phyloP scores from a whole-genome alignment of 2,888 invertebrate species.

The Morpho achilles region DNA sequence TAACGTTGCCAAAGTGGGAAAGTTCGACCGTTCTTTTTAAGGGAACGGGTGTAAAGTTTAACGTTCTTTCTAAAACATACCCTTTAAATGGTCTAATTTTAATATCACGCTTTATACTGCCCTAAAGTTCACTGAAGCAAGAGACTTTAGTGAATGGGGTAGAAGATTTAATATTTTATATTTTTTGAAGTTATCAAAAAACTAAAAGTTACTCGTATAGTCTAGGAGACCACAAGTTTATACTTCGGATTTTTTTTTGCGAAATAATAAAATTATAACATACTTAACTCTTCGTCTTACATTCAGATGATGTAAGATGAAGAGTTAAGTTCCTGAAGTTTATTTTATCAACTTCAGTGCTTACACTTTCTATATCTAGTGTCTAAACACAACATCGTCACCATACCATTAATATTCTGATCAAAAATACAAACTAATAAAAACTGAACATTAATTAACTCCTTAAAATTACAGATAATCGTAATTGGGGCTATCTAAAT shows the following conservation, averaged over 20 bases:
- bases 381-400: no score
- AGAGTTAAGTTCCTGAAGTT: no score
- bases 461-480: no score
- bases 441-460: not conserved
- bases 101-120: slow-evolving; percentile 12
- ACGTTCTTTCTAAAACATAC: slow-evolving; percentile 53
- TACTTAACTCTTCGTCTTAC: no score
- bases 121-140: slow-evolving; percentile 22
- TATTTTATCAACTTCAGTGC: no score
- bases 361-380: no score
- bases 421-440: not conserved
- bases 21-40: slow-evolving; percentile 55
- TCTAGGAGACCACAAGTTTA: slow-evolving; percentile 3
- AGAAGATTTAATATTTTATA: slow-evolving; percentile 51
- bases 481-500: no score
- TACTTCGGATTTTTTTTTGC: no score
- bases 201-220: slow-evolving; percentile 41
- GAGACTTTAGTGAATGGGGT: slow-evolving; percentile 16
- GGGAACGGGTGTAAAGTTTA: slow-evolving; percentile 56
- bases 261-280: no score
- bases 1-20: slow-evolving; percentile 70
- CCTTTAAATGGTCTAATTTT: slow-evolving; percentile 32
- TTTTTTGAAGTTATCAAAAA: slow-evolving; percentile 53
- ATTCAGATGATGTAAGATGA: no score
- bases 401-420: not conserved